A percentile compares a stretch with the other conserved stretches of the same genome.
phyloP scores from a whole-genome alignment of 2,888 invertebrate species.

The Sinotaia quadrata region DNA sequence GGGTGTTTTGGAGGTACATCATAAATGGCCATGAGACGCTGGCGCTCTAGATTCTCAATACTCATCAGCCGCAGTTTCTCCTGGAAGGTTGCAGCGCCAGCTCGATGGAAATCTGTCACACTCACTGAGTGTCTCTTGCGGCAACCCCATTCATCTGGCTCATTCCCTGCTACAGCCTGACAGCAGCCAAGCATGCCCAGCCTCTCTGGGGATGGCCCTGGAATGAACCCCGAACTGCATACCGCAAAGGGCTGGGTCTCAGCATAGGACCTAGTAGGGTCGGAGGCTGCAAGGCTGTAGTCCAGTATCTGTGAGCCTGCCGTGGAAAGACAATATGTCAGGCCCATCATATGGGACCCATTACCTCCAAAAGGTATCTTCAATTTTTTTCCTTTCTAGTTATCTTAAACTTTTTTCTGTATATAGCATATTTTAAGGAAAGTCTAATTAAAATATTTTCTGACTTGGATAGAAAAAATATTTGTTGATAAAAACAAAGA shows the following conservation, averaged over 20 bases:
- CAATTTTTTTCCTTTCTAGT: neutral
- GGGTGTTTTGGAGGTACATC: slow-evolving; percentile 60
- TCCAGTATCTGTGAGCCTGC: slow-evolving; percentile 36
- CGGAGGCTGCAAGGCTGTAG: slow-evolving; percentile 17
- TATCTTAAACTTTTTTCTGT: no score
- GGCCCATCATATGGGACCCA: no score
- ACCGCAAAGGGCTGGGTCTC: slow-evolving; percentile 3
- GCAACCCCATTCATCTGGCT: slow-evolving; percentile 51
- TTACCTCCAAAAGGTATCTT: no score
- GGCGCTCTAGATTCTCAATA: slow-evolving; percentile 57
- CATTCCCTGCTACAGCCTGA: slow-evolving; percentile 24
- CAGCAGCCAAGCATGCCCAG: slow-evolving; percentile 31
- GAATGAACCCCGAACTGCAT: neutral
- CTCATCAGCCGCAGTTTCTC: slow-evolving; percentile 54
- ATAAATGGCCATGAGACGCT: slow-evolving; percentile 56
- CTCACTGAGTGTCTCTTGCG: slow-evolving; percentile 63
- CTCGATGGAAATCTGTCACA: slow-evolving; percentile 58
- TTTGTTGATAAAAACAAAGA: no score
- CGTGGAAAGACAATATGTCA: slow-evolving; percentile 12
- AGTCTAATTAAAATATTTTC: no score
- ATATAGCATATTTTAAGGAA: no score
- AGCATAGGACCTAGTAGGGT: slow-evolving; percentile 8
- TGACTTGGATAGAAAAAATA: no score
- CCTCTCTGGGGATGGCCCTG: neutral
- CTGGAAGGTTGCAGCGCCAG: slow-evolving; percentile 41